A percentile compares a stretch with the other conserved stretches of the same genome.
Evolutionary conservation across 2,113 vertebrate genomes (phyloP).

Genomic region (Eulemur macaco): DNA sequence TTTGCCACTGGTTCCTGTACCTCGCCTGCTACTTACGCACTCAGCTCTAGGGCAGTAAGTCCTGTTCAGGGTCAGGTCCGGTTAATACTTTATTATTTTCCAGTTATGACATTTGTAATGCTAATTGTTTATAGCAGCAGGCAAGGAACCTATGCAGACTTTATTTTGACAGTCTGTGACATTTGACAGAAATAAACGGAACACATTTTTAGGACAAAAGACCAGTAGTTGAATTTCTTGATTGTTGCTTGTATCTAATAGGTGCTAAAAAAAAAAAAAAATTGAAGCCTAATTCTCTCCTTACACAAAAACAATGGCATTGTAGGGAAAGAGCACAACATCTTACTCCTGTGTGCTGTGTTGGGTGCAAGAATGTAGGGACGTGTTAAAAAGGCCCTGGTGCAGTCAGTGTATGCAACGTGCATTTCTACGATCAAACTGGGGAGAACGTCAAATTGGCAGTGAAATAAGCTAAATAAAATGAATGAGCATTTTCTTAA

Average conservation of each 20-base stretch:
- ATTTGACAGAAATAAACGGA: slow-evolving; percentile 10
- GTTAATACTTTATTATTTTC: slow-evolving; percentile 58
- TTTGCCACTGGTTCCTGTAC: neutral
- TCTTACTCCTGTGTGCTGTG: neutral
- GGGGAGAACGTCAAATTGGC: neutral
- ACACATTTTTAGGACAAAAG: neutral
- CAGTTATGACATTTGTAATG: slow-evolving; percentile 13
- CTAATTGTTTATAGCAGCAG: slow-evolving; percentile 42
- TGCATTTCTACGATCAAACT: neutral
- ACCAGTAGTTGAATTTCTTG: neutral
- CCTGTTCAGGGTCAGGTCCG: neutral
- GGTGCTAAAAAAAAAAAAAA: neutral
- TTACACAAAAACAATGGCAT: neutral
- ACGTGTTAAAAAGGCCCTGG: neutral
- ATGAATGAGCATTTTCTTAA: neutral
- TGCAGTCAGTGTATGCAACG: neutral
- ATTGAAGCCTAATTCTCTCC: neutral
- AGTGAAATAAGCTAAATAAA: neutral
- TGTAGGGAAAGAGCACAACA: neutral
- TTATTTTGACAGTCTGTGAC: slow-evolving; percentile 31
- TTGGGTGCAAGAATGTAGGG: neutral
- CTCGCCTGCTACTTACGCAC: neutral
- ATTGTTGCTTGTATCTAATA: neutral
- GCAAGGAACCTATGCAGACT: slow-evolving; percentile 29
- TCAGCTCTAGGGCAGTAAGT: neutral